Evolutionary conservation across 2,888 invertebrate genomes (phyloP), one percentile per base, ranked within the genome.

Genomic region (Nasonia oneida): DNA sequence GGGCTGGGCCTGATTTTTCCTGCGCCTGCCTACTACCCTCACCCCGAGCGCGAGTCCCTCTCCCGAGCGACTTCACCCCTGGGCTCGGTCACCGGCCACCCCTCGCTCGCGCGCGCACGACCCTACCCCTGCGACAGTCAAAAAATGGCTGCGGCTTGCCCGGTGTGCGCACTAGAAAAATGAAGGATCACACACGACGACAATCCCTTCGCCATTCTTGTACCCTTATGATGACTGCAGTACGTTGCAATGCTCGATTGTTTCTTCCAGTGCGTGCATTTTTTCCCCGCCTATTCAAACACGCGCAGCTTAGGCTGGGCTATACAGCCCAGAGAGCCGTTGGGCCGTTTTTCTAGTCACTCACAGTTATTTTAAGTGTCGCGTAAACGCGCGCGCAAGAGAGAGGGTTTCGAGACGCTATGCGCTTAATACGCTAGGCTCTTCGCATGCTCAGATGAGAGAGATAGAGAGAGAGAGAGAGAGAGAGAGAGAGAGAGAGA

Each of bases 1-100:
- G 33, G 3, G 37, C 50, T 15, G 77, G 75, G 74, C 78, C 71
- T 39, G 50, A 37, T 29, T 23, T 33, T 23, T 29, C 50, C 70
- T 61, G 73, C 8, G 74, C 82, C 86, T 67, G 87, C 74, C 86
- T 80, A 83, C 83, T 78, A 88, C 87, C 83, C 83, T 81, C 85
- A 33, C 83, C 73, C 76, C 33, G 53, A 71, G 53, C 71, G 42
- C 70, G 71, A 37, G 42, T 67, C 42, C 83, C 70, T 57, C 83
- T 47, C 29, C 79, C 81, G 8, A 42, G 12, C 76, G 57, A 2
- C 64, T 47, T 73, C 71, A 83, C 67, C 81, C 74, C 84, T 84
- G 78, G 74, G 29, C 70, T 74, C 42, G 78, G 79, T n/a, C n/a
- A 53, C 42, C 23, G 18, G 80, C 80, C 82, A 81, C 86, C 84